Conservation (phyloP, 2,797 vertebrate genomes). For the Chaetophractus vellerosus region DNA sequence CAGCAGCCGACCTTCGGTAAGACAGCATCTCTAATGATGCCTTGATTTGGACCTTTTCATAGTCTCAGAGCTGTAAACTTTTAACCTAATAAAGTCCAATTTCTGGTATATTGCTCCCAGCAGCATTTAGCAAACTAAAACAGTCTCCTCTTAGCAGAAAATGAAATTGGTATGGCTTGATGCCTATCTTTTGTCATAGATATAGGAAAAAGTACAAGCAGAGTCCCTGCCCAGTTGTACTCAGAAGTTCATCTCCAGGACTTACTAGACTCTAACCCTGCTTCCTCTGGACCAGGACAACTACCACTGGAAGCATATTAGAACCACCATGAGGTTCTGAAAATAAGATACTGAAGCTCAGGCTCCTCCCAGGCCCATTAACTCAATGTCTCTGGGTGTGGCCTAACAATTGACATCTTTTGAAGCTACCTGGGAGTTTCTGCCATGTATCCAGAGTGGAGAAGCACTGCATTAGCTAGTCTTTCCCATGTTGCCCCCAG, state of each 20-base stretch:
- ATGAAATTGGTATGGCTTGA: background rate
- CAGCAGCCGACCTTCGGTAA: too few relatives aligned
- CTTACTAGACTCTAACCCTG: background rate
- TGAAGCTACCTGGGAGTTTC: background rate
- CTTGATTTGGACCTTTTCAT: too few relatives aligned
- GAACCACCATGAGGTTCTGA: background rate
- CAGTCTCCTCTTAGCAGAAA: conserved; percentile 31
- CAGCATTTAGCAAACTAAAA: too few relatives aligned
- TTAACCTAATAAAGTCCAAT: too few relatives aligned
- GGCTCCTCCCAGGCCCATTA: background rate
- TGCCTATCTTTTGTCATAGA: background rate
- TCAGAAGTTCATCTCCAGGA: background rate
- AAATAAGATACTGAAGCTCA: background rate
- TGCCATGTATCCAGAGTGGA: too few relatives aligned
- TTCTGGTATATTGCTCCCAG: too few relatives aligned
- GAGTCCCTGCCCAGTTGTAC: background rate
- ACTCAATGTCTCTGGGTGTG: background rate
- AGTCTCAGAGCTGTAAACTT: too few relatives aligned
- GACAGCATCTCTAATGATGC: too few relatives aligned
- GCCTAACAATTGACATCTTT: background rate
- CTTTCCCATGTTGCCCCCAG: background rate
- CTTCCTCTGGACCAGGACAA: background rate
- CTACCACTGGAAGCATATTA: background rate
- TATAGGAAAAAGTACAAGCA: background rate
- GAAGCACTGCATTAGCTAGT: background rate